Conservation (phyloP, 2,888 invertebrate species). For the Lasius fuliginosus region DNA sequence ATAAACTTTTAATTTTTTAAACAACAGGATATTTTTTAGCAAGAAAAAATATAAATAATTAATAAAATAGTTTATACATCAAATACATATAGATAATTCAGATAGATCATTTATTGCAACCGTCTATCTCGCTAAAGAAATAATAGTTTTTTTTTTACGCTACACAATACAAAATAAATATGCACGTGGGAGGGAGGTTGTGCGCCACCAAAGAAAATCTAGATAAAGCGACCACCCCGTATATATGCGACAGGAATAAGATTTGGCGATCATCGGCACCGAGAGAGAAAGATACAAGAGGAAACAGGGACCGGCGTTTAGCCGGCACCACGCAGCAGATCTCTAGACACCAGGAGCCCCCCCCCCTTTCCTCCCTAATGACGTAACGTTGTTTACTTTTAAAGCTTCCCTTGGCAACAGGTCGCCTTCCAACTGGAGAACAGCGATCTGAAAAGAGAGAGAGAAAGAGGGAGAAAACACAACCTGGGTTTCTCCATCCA, state of each 20-base stretch:
- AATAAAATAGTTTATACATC: not conserved
- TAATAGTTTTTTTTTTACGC: not conserved
- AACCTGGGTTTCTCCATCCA: not conserved
- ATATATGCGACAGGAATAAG: slow-evolving; percentile 45
- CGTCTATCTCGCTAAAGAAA: not conserved
- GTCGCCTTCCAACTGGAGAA: slow-evolving; percentile 73
- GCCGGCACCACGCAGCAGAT: slow-evolving; percentile 45
- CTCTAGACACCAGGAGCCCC: slow-evolving; percentile 65
- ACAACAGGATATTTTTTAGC: not conserved
- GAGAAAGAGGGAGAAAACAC: slow-evolving; percentile 31
- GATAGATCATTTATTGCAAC: not conserved
- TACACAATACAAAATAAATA: slow-evolving; percentile 10
- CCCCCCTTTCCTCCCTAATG: slow-evolving; percentile 66
- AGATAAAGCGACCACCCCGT: slow-evolving; percentile 38
- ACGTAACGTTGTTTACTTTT: slow-evolving; percentile 84
- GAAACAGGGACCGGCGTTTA: slow-evolving; percentile 58
- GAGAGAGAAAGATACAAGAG: slow-evolving; percentile 55
- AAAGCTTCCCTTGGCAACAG: slow-evolving; percentile 84
- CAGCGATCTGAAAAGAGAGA: slow-evolving; percentile 45
- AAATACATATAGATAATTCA: not conserved
- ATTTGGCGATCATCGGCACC: slow-evolving; percentile 54
- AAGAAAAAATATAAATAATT: not conserved
- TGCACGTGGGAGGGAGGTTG: not conserved
- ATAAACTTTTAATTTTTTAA: not conserved
- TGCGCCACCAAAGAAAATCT: not conserved